Conservation (phyloP, 2,797 vertebrate species). For the Pogonophryne albipinna region DNA sequence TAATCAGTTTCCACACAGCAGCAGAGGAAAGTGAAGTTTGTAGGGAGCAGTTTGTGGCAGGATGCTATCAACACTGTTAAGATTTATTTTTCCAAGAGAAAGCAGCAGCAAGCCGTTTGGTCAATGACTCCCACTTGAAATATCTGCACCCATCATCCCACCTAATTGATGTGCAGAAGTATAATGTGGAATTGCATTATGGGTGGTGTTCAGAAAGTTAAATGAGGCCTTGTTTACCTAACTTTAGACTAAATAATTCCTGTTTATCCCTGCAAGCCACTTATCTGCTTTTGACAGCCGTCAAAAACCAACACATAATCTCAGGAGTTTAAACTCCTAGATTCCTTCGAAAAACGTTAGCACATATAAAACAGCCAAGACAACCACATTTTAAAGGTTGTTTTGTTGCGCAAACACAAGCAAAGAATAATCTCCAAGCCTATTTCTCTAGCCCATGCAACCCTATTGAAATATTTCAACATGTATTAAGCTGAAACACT, state of each 20-base stretch:
- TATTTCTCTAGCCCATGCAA: not conserved
- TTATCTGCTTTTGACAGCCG: slow-evolving; percentile 54
- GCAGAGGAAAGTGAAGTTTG: slow-evolving; percentile 49
- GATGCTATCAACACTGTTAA: slow-evolving; percentile 62
- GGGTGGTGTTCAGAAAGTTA: slow-evolving; percentile 56
- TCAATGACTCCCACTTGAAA: slow-evolving; percentile 51
- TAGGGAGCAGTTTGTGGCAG: slow-evolving; percentile 63
- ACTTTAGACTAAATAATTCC: slow-evolving; percentile 63
- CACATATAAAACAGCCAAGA: not conserved
- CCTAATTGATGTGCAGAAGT: slow-evolving; percentile 24
- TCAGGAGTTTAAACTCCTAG: slow-evolving; percentile 20
- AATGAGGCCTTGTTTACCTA: slow-evolving; percentile 54
- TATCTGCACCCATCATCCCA: slow-evolving; percentile 51
- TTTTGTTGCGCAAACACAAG: not conserved
- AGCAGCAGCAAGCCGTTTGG: slow-evolving; percentile 26
- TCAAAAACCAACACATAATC: slow-evolving; percentile 34
- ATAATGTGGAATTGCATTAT: slow-evolving; percentile 29
- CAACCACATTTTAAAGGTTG: slow-evolving; percentile 1
- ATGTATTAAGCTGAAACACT: not conserved
- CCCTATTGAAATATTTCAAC: not conserved
- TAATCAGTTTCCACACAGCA: slow-evolving; percentile 40
- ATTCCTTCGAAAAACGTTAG: slow-evolving; percentile 17
- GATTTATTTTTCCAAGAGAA: slow-evolving; percentile 57
- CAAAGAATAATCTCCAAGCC: not conserved
- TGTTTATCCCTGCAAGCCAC: slow-evolving; percentile 67